These are phyloP conservation scores for Xiphias gladius DNA, from an alignment of 2,113 vertebrate species.

Conservation along the genomic window DNA sequence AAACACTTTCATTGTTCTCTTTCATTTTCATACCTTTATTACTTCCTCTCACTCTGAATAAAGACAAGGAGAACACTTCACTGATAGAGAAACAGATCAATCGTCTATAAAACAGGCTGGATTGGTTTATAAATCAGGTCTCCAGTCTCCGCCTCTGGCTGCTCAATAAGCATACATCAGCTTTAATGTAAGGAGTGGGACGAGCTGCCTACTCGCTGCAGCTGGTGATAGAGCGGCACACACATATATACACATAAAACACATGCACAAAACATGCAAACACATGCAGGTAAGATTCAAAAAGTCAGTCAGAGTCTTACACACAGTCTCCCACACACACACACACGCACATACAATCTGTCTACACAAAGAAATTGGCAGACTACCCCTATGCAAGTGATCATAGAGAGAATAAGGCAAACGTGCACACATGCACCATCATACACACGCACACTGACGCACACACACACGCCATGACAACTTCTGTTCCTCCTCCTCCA, in stretches of 20 bases:
- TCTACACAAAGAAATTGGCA: neutral
- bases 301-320: neutral
- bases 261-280: neutral
- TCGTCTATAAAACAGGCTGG: constrained; percentile 73
- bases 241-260: constrained; percentile 8
- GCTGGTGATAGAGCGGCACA: constrained; percentile 52
- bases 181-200: constrained; percentile 67
- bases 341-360: neutral
- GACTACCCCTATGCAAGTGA: neutral
- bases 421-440: neutral
- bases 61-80: constrained; percentile 62
- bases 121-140: constrained; percentile 77
- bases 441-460: neutral
- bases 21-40: constrained; percentile 58
- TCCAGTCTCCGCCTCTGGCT: constrained; percentile 59
- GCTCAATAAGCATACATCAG: constrained; percentile 78
- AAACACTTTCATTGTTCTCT: constrained; percentile 58
- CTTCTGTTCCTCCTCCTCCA: too few relatives aligned
- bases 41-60: constrained; percentile 69
- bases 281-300: neutral
- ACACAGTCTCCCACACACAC: neutral
- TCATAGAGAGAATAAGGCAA: neutral
- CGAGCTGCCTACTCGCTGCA: constrained; percentile 66
- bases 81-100: constrained; percentile 73
- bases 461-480: too few relatives aligned